Base-by-base conservation (phyloP, 2,888 invertebrate genomes). In the Acrobeloides nanus region DNA sequence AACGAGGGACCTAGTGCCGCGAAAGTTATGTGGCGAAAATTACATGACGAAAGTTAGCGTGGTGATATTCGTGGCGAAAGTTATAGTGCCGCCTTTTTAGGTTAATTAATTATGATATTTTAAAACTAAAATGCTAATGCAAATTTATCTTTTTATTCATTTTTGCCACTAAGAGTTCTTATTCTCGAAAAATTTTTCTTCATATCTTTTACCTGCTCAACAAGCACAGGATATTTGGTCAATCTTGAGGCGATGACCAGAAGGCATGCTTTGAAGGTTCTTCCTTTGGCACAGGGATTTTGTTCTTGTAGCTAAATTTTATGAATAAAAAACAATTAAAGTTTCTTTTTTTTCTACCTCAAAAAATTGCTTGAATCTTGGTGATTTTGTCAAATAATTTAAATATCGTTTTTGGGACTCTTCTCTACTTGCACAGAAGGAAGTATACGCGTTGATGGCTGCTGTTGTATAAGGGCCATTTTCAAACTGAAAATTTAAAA, bases 161-260 rank as follows among this genome's bases (percentile, higher is more conserved):
- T n/a, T n/a, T n/a, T n/a, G n/a, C n/a, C n/a, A n/a, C n/a, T n/a
- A n/a, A n/a, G n/a, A n/a, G n/a, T n/a, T n/a, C n/a, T n/a, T n/a
- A n/a, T n/a, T n/a, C n/a, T n/a, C n/a, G n/a, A n/a, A n/a, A n/a
- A n/a, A n/a, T n/a, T n/a, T n/a, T n/a, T n/a, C n/a, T n/a, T n/a
- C n/a, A n/a, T n/a, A n/a, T n/a, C n/a, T n/a, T n/a, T n/a, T 21
- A 59, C 53, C 42, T 49, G 53, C 25, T 59, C 53, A 20, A 60
- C 33, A 17, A 59, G 44, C 12, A 60, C 37, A 1, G 59, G 56
- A 34, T 59, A 59, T 38, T 62, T 59, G n/a, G 59, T 59, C 15
- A 62, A 33, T 17, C 59, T 24, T 39, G 58, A 62, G 17, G 62
- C 47, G 10, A 59, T 46, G 15, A 59, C 26, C 25, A 59, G 41